phyloP scores from a whole-genome alignment of 1,140 invertebrate genomes.

The Sminthurides bifidus region DNA sequence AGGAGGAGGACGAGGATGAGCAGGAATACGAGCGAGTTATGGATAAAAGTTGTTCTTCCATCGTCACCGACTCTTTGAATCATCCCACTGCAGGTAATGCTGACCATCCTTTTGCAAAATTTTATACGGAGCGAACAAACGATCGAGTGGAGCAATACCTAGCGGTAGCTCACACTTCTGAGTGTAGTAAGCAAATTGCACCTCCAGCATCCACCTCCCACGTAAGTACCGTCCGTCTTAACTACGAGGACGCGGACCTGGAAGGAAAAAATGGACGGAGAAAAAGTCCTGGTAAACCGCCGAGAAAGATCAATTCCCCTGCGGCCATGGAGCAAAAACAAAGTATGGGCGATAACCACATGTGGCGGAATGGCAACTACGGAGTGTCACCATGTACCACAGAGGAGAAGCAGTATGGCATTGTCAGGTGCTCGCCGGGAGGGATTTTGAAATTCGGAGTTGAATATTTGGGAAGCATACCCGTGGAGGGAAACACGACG shows the following conservation, averaged over 20 bases:
- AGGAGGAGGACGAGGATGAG: slow-evolving; percentile 16
- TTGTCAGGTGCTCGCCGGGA: neutral
- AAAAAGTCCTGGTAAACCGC: neutral
- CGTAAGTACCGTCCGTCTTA: neutral
- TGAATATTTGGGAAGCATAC: slow-evolving; percentile 67
- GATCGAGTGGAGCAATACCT: neutral
- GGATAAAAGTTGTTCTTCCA: slow-evolving; percentile 9
- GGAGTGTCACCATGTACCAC: slow-evolving; percentile 10
- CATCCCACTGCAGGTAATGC: slow-evolving; percentile 4
- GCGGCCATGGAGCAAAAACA: neutral
- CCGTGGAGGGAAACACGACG: slow-evolving; percentile 62
- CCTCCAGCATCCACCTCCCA: too few species aligned
- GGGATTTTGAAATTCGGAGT: slow-evolving; percentile 47
- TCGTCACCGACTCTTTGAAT: slow-evolving; percentile 24
- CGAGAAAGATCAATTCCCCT: neutral
- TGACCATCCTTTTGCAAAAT: neutral
- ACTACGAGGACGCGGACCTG: neutral
- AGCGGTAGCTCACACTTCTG: neutral
- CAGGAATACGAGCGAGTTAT: slow-evolving; percentile 18
- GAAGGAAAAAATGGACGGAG: neutral
- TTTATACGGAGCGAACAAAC: too few species aligned
- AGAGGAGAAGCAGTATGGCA: slow-evolving; percentile 4
- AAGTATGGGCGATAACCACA: slow-evolving; percentile 10
- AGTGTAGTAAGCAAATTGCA: too few species aligned
- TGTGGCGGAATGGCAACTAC: slow-evolving; percentile 25